A percentile compares a stretch with the other conserved stretches of the same genome.
Evolutionary conservation across 2,888 invertebrate species (phyloP).

Genomic region (Elegia similella): DNA sequence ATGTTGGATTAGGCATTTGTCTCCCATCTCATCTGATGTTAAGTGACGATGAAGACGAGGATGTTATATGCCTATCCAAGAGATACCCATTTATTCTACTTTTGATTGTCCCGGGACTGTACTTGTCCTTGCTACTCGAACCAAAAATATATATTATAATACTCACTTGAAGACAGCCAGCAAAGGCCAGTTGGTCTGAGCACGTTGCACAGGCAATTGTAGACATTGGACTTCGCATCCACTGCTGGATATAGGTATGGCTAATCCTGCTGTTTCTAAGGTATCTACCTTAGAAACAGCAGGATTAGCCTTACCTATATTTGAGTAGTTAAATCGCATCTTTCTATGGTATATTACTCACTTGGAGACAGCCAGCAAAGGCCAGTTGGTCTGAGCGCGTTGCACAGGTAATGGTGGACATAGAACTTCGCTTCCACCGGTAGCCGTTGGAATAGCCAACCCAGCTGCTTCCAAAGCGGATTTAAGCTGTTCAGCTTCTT

Average conservation of each 20-base stretch:
- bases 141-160: too few species aligned
- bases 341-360: slow-evolving; percentile 40
- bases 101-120: too few species aligned
- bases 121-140: too few species aligned
- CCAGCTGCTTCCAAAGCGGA: slow-evolving; percentile 84
- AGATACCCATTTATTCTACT: too few species aligned
- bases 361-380: slow-evolving; percentile 93
- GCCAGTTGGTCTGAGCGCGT: slow-evolving; percentile 98
- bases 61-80: too few species aligned
- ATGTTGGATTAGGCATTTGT: too few species aligned
- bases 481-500: slow-evolving; percentile 88
- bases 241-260: slow-evolving; percentile 86
- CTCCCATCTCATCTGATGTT: too few species aligned
- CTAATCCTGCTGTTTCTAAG: slow-evolving; percentile 83
- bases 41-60: too few species aligned
- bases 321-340: too few species aligned
- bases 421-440: slow-evolving; percentile 88
- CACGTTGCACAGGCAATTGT: slow-evolving; percentile 92
- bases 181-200: slow-evolving; percentile 98
- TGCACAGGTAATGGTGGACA: slow-evolving; percentile 94
- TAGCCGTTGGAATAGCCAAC: slow-evolving; percentile 85
- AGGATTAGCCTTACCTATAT: too few species aligned
- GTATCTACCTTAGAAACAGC: too few species aligned
- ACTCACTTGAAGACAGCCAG: slow-evolving; percentile 90
- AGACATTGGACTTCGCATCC: slow-evolving; percentile 91